phyloP scores from a whole-genome alignment of 2,888 invertebrate species.

The Cyclophora punctaria region DNA sequence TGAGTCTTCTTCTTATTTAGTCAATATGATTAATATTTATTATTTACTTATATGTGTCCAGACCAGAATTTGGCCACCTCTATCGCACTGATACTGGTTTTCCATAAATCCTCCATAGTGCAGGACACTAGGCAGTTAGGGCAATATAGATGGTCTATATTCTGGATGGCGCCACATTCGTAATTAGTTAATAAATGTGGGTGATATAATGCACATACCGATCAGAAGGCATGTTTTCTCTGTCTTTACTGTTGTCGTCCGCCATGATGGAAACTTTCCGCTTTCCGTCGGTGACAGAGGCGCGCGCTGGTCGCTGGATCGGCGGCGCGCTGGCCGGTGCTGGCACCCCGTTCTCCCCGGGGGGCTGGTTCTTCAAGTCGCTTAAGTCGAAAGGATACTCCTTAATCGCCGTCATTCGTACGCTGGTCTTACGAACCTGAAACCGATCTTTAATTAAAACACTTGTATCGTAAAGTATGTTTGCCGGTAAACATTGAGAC shows the following conservation, averaged over 20 bases:
- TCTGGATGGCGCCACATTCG: too few relatives aligned
- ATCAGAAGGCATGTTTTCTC: constrained; percentile 80
- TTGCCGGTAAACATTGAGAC: too few relatives aligned
- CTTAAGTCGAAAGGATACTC: constrained; percentile 71
- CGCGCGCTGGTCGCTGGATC: constrained; percentile 10
- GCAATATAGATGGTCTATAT: too few relatives aligned
- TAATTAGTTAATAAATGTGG: too few relatives aligned
- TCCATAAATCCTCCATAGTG: too few relatives aligned
- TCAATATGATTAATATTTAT: too few relatives aligned
- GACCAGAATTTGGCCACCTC: too few relatives aligned
- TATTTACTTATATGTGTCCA: too few relatives aligned
- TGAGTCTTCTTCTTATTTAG: too few relatives aligned
- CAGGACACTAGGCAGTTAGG: too few relatives aligned
- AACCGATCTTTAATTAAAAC: constrained; percentile 14
- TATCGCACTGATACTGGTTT: too few relatives aligned
- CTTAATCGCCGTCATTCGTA: constrained; percentile 71
- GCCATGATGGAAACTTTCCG: constrained; percentile 79
- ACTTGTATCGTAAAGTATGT: too few relatives aligned
- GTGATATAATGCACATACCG: constrained; percentile 42
- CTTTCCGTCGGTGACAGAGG: constrained; percentile 53
- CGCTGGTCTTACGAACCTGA: constrained; percentile 68
- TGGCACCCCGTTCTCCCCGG: constrained; percentile 22
- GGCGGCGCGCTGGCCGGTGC: constrained; percentile 9
- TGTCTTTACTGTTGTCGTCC: constrained; percentile 72
- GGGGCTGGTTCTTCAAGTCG: constrained; percentile 49